phyloP scores from a whole-genome alignment of 1,140 invertebrate genomes.

The Drosophila subpulchrella region DNA sequence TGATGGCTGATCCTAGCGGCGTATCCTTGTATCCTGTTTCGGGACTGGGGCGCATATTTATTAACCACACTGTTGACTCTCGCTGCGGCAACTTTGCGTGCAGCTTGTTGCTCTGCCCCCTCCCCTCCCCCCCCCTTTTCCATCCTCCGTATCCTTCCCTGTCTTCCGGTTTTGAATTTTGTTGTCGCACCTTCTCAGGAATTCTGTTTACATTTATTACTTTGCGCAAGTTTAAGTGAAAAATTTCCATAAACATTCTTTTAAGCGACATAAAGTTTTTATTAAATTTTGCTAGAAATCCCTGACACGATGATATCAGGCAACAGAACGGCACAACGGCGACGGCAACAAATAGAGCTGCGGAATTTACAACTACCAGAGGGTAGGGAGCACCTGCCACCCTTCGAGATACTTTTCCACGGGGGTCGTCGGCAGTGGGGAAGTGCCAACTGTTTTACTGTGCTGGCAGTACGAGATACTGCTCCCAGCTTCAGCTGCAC shows the following conservation, averaged over 20 bases:
- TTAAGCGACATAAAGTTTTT: constrained; percentile 84
- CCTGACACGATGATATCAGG: constrained; percentile 62
- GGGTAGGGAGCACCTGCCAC: constrained; percentile 25
- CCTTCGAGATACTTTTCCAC: constrained; percentile 57
- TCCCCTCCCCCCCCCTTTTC: not conserved
- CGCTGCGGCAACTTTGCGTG: constrained; percentile 62
- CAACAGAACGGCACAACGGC: constrained; percentile 48
- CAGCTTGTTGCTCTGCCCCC: constrained; percentile 61
- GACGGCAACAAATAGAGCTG: constrained; percentile 74
- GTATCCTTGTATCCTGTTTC: constrained; percentile 48
- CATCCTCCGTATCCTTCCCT: not conserved
- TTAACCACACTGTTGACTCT: constrained; percentile 80
- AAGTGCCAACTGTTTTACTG: constrained; percentile 53
- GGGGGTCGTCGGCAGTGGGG: not conserved
- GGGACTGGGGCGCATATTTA: constrained; percentile 67
- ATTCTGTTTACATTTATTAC: constrained; percentile 84
- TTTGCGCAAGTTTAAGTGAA: constrained; percentile 84
- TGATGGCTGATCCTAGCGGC: constrained; percentile 54
- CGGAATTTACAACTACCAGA: constrained; percentile 76
- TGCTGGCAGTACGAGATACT: constrained; percentile 41
- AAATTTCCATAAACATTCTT: constrained; percentile 84
- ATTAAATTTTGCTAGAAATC: constrained; percentile 83
- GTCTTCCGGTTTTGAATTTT: constrained; percentile 67
- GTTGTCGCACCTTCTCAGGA: constrained; percentile 84
- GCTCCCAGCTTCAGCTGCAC: constrained; percentile 51